Base-by-base conservation (phyloP, 2,113 vertebrate species). In the Cyanistes caeruleus region DNA sequence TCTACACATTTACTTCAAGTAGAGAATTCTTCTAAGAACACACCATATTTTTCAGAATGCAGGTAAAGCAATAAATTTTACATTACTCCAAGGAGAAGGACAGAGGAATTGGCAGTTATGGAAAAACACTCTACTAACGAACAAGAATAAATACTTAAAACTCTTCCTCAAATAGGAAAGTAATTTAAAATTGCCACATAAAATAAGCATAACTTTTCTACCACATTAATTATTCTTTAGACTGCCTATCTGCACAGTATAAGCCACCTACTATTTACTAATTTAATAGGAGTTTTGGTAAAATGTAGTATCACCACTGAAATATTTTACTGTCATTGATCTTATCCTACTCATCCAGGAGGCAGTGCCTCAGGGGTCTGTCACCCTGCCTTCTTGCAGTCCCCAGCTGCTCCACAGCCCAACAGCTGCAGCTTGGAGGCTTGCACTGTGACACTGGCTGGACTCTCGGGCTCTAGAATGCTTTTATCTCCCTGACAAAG, bases 401-500 rank as follows among this genome's bases (percentile, higher is more conserved):
- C 49, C 68, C 59, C 92, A 94, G 86, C 87, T 87, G 90, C 95
- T 72, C 33, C 10, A 55, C 0, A 63, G 79, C 22, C 0, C 0
- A 84, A 90, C 96, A 96, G 96, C 95, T 95, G 94, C 92, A 68
- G 69, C 65, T 55, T 53, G 35, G n/a, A 93, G 55, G 55, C 60
- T 70, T 86, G 76, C 23, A 30, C 84, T 75, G 23, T n/a, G 85
- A 92, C 59, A 87, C 84, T 90, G 11, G 5, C 43, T 83, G 91
- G 75, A 87, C 85, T 97, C 82, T 90, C 51, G 0, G 72, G 56
- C 58, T 91, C 81, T 93, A 94, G 96, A 98, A 97, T 97, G 97
- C 98, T 98, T 98, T 98, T 96, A 97, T 97, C 96, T 95, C 43
- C 92, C 80, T 92, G 94, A 97, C 97, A 98, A 98, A 97, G 96